Percentiles rank a stretch among this genome's conserved stretches.
These are phyloP conservation scores for Hypolimnas misippus DNA, from an alignment of 2,888 invertebrate species.

Conservation along the genomic window DNA sequence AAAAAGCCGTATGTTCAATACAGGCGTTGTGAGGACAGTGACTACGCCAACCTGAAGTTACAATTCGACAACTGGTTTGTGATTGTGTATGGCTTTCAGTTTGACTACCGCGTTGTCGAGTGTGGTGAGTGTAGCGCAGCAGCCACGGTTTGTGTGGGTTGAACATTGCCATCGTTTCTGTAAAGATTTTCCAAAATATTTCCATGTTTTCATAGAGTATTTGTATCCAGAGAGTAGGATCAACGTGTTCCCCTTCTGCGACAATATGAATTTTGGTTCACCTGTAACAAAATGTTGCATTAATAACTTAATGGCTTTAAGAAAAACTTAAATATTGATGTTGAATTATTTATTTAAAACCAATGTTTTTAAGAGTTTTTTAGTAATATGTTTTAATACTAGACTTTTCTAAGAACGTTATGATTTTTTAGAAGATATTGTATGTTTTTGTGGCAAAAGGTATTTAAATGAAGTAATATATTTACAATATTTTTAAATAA, in stretches of 20 bases:
- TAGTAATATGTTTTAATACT: too few relatives aligned
- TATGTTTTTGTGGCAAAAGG: too few relatives aligned
- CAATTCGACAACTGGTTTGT: conserved; percentile 36
- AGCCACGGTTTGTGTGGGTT: conserved; percentile 51
- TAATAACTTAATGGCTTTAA: not conserved
- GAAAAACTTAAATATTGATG: too few relatives aligned
- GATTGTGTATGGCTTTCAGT: conserved; percentile 46
- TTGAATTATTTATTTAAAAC: too few relatives aligned
- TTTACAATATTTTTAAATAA: too few relatives aligned
- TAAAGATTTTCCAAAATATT: conserved; percentile 25
- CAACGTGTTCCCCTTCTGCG: conserved; percentile 45
- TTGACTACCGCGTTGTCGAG: conserved; percentile 49
- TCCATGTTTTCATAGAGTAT: conserved; percentile 46
- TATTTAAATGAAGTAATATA: too few relatives aligned
- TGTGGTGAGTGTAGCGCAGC: conserved; percentile 50
- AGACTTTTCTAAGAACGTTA: too few relatives aligned
- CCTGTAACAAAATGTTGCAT: conserved; percentile 29
- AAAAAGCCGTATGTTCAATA: too few relatives aligned
- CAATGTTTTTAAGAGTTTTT: too few relatives aligned
- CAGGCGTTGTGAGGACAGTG: too few relatives aligned
- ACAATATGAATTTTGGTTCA: conserved; percentile 39
- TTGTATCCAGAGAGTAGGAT: conserved; percentile 47
- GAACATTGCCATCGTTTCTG: conserved; percentile 54
- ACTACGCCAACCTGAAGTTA: not conserved
- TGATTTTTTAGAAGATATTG: too few relatives aligned